phyloP scores from a whole-genome alignment of 2,888 invertebrate species.

The Brassicogethes aeneus region DNA sequence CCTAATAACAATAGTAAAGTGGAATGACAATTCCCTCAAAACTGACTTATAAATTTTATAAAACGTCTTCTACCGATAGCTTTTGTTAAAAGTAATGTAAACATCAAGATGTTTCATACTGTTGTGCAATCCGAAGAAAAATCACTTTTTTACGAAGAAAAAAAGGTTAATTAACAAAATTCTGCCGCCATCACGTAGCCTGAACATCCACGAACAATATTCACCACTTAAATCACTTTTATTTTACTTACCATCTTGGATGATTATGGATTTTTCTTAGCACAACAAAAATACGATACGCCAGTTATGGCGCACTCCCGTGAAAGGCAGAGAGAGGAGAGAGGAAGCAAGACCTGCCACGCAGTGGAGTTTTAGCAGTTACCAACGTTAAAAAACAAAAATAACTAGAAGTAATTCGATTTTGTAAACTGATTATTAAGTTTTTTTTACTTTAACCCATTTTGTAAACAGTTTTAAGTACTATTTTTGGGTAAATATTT shows the following conservation, averaged over 20 bases:
- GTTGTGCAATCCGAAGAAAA: constrained; percentile 36
- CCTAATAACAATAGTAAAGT: background rate
- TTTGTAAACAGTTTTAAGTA: too few relatives aligned
- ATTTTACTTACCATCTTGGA: constrained; percentile 67
- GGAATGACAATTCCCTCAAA: constrained; percentile 1
- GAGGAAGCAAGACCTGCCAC: constrained; percentile 16
- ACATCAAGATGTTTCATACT: constrained; percentile 27
- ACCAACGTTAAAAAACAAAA: too few relatives aligned
- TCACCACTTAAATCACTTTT: too few relatives aligned
- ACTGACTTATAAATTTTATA: background rate
- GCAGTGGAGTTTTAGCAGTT: too few relatives aligned
- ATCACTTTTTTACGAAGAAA: too few relatives aligned
- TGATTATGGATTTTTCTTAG: constrained; percentile 67
- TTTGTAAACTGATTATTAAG: too few relatives aligned
- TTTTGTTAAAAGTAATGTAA: background rate
- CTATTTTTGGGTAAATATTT: too few relatives aligned
- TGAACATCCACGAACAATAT: background rate
- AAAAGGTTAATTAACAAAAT: constrained; percentile 10
- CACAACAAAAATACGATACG: constrained; percentile 69
- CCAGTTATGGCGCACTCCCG: constrained; percentile 82
- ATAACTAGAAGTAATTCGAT: too few relatives aligned
- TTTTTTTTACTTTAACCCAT: too few relatives aligned
- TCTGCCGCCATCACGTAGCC: constrained; percentile 6
- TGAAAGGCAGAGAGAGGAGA: constrained; percentile 50
- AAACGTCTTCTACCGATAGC: background rate